These are phyloP conservation scores for Chloropsis cyanopogon DNA, from an alignment of 2,113 vertebrate species.

Conservation along the genomic window DNA sequence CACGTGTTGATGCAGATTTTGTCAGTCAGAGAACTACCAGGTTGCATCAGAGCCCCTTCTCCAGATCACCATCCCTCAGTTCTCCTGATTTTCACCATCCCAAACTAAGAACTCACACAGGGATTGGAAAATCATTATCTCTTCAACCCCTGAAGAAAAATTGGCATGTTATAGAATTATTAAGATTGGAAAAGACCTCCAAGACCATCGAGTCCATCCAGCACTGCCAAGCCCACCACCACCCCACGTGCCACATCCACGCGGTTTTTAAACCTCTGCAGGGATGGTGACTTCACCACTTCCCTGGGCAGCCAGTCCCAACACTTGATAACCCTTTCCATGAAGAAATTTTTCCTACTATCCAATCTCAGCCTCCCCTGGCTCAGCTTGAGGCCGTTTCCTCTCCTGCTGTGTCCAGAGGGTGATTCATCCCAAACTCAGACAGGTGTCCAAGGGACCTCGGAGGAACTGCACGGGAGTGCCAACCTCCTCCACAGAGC, in stretches of 20 bases:
- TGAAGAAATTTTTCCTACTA: neutral
- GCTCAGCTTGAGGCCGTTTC: neutral
- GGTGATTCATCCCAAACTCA: neutral
- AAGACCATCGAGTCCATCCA: fast-evolving
- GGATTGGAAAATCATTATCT: neutral
- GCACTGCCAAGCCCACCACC: neutral
- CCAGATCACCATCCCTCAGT: neutral
- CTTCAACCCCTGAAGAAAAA: neutral
- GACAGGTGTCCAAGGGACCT: neutral
- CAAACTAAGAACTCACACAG: neutral
- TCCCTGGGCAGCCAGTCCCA: neutral
- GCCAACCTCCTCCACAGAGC: neutral
- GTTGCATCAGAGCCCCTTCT: neutral
- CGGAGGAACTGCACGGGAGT: fast-evolving
- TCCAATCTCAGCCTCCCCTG: neutral
- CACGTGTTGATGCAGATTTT: fast-evolving
- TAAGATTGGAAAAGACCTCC: neutral
- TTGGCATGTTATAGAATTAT: fast-evolving
- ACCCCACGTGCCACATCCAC: neutral
- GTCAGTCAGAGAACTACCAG: fast-evolving
- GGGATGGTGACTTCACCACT: neutral
- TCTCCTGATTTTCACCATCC: neutral
- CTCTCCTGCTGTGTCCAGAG: neutral
- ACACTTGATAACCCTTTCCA: neutral
- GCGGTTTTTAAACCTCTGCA: fast-evolving